Evolutionary conservation across 1,140 invertebrate species (phyloP).

Genomic region (Drosophila albomicans): DNA sequence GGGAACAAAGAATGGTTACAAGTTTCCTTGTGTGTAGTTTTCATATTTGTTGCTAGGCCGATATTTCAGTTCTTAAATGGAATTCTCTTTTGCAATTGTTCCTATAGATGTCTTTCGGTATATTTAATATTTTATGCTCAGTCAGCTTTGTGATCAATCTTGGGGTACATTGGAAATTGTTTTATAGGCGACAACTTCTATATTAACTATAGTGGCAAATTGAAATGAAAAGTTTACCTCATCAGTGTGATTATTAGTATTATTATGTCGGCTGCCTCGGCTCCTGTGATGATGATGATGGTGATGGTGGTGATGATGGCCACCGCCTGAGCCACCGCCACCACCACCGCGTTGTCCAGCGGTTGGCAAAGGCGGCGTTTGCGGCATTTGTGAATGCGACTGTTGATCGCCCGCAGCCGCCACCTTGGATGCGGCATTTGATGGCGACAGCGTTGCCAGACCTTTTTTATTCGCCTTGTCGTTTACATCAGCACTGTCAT

Average conservation of each 20-base stretch:
- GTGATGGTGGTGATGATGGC: constrained; percentile 41
- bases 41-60: no score
- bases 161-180: constrained; percentile 18
- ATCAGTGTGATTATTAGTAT: constrained; percentile 52
- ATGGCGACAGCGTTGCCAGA: constrained; percentile 23
- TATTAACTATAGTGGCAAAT: constrained; percentile 22
- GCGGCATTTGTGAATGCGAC: not conserved
- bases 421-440: constrained; percentile 17
- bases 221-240: constrained; percentile 64
- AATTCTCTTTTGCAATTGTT: no score
- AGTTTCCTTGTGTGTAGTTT: no score
- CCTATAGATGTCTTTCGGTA: not conserved
- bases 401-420: constrained; percentile 12
- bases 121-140: not conserved
- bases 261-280: constrained; percentile 47
- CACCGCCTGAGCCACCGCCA: not conserved
- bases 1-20: no score
- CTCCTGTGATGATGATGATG: constrained; percentile 43
- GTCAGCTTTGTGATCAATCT: constrained; percentile 4
- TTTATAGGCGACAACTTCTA: constrained; percentile 18
- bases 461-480: constrained; percentile 32
- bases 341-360: constrained; percentile 3
- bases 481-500: constrained; percentile 4
- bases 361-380: constrained; percentile 27
- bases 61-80: no score